phyloP scores from a whole-genome alignment of 2,888 invertebrate genomes.

The Harpalus rufipes region DNA sequence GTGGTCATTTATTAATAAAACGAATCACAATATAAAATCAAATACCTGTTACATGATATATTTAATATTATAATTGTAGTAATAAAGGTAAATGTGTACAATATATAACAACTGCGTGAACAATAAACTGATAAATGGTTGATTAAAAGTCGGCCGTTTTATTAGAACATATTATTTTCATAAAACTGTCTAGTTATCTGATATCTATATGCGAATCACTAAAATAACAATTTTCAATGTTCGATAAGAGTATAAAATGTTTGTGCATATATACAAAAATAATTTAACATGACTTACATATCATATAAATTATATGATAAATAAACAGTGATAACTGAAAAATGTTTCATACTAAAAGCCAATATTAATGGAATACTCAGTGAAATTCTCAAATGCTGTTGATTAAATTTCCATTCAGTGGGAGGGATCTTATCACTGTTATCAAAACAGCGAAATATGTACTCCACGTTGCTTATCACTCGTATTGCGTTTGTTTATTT shows the following conservation, averaged over 20 bases:
- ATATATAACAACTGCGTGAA: constrained; percentile 7
- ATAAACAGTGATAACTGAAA: constrained; percentile 48
- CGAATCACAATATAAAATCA: too few relatives aligned
- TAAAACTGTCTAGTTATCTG: constrained; percentile 32
- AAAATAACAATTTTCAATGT: constrained; percentile 51
- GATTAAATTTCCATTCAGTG: constrained; percentile 20
- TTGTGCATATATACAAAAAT: constrained; percentile 45
- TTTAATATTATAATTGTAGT: constrained; percentile 15
- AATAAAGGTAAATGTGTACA: background rate
- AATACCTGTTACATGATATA: background rate
- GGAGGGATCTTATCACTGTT: constrained; percentile 14
- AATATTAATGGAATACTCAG: constrained; percentile 56
- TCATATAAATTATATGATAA: constrained; percentile 52
- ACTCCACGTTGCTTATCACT: constrained; percentile 13
- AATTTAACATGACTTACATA: constrained; percentile 48
- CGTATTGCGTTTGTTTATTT: constrained; percentile 7
- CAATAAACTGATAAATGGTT: constrained; percentile 22
- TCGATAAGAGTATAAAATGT: constrained; percentile 44
- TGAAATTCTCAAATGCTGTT: constrained; percentile 54
- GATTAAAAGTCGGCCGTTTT: constrained; percentile 36
- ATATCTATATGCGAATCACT: constrained; percentile 31
- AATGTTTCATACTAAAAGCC: constrained; percentile 47
- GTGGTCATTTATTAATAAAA: background rate
- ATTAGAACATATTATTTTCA: constrained; percentile 45
- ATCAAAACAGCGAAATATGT: constrained; percentile 18